These are phyloP conservation scores for Pollicipes pollicipes DNA, from an alignment of 1,140 invertebrate genomes.

Conservation along the genomic window DNA sequence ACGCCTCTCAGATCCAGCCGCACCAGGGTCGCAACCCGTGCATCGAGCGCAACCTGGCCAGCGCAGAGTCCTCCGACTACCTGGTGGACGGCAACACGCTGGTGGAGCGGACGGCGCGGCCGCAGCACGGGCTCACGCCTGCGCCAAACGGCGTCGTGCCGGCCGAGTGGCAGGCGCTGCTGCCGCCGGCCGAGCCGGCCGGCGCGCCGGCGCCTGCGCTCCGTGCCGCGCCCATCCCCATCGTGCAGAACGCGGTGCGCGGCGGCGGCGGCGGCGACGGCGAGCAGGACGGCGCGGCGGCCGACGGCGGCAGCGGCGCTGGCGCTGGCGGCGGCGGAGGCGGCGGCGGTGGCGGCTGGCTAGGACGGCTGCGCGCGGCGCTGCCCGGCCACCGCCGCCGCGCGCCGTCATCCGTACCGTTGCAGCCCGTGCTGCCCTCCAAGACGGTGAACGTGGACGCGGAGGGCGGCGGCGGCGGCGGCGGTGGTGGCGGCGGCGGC, in stretches of 20 bases:
- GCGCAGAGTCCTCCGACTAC: slow-evolving; percentile 39
- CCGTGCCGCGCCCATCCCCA: slow-evolving; percentile 33
- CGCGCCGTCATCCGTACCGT: slow-evolving; percentile 19
- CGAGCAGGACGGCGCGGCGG: slow-evolving; percentile 32
- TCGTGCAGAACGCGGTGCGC: slow-evolving; percentile 54
- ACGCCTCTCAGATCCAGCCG: slow-evolving; percentile 52
- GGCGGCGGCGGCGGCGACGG: slow-evolving; percentile 17
- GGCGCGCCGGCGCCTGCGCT: too few relatives aligned
- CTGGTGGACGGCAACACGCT: slow-evolving; percentile 40
- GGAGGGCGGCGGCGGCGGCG: not conserved
- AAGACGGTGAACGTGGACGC: not conserved
- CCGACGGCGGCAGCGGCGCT: slow-evolving; percentile 23
- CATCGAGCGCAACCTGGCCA: slow-evolving; percentile 54
- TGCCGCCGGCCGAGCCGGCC: not conserved
- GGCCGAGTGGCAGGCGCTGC: slow-evolving; percentile 19
- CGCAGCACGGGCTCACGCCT: slow-evolving; percentile 28
- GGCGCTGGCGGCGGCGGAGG: too few relatives aligned
- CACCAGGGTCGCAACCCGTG: slow-evolving; percentile 78
- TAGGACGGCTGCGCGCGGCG: not conserved
- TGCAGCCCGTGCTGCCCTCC: slow-evolving; percentile 9
- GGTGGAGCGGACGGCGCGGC: slow-evolving; percentile 44
- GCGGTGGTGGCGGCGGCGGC: too few relatives aligned
- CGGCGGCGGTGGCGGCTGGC: not conserved
- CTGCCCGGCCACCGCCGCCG: slow-evolving; percentile 12
- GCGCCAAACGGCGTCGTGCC: slow-evolving; percentile 25